Conservation (phyloP, 2,113 vertebrate genomes). For the Platysternon megacephalum region DNA sequence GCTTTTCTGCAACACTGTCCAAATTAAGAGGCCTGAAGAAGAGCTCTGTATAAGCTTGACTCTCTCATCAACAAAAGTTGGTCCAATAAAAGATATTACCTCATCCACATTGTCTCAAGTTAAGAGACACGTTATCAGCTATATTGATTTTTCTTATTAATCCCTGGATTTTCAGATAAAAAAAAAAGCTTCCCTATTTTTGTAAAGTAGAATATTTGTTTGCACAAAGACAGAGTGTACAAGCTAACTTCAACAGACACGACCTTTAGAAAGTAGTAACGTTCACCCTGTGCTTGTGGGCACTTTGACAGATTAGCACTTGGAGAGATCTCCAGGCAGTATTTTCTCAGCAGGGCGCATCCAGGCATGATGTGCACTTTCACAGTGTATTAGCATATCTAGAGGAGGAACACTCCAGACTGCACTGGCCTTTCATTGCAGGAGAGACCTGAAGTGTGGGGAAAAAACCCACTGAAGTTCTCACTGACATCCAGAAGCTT, state of each 20-base stretch:
- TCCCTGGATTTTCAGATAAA: not conserved
- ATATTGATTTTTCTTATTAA: constrained; percentile 23
- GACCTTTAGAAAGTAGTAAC: constrained; percentile 58
- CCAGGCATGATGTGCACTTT: constrained; percentile 71
- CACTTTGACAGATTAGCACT: constrained; percentile 57
- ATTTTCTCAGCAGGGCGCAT: constrained; percentile 57
- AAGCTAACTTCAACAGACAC: constrained; percentile 35
- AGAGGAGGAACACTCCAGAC: constrained; percentile 2
- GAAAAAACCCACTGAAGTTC: not conserved
- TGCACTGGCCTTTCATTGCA: constrained; percentile 45
- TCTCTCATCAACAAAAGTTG: not conserved
- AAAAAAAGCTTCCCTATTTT: not conserved
- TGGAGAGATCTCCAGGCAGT: constrained; percentile 21
- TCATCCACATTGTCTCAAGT: not conserved
- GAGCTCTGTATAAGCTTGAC: not conserved
- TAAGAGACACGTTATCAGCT: not conserved
- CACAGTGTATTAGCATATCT: constrained; percentile 64
- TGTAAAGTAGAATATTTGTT: not conserved
- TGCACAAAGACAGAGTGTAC: fast-evolving
- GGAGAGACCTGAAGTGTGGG: not conserved
- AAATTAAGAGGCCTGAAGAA: not conserved
- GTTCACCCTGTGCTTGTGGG: constrained; percentile 45
- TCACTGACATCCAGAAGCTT: not conserved
- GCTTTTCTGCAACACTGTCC: not conserved
- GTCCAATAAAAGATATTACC: not conserved